These are phyloP conservation scores for Drosophila rhopaloa DNA, from an alignment of 1,140 invertebrate genomes.

Conservation along the genomic window DNA sequence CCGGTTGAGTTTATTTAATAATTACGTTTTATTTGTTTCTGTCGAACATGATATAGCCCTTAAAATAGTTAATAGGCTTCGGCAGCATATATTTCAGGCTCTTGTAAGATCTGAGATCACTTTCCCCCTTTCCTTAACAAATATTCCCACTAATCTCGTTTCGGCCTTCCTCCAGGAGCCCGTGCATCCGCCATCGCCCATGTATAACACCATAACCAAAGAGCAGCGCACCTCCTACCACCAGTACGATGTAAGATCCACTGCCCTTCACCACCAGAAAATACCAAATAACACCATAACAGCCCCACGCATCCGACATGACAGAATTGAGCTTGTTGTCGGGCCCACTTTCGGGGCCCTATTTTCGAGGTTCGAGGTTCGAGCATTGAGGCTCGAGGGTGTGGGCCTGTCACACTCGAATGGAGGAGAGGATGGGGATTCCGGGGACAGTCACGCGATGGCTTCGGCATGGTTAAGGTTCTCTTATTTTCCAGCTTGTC, in stretches of 20 bases:
- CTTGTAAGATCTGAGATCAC: constrained; percentile 3
- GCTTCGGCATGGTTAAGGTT: constrained; percentile 69
- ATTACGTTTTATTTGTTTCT: neutral
- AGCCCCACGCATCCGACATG: constrained; percentile 43
- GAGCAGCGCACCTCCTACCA: constrained; percentile 80
- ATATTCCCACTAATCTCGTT: constrained; percentile 37
- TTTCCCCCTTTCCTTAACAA: neutral
- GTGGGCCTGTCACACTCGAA: constrained; percentile 67
- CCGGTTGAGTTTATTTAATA: neutral
- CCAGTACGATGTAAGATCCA: constrained; percentile 84
- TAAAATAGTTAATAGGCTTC: neutral
- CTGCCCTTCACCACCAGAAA: constrained; percentile 14
- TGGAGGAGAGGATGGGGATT: neutral
- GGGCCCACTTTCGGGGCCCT: constrained; percentile 36
- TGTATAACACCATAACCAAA: constrained; percentile 80
- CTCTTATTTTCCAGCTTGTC: constrained; percentile 24
- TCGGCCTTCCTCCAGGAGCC: constrained; percentile 65
- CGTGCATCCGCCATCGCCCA: constrained; percentile 81
- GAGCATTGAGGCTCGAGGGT: constrained; percentile 21
- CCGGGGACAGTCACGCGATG: constrained; percentile 64
- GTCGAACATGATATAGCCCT: neutral
- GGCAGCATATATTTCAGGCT: neutral
- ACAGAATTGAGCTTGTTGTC: constrained; percentile 51
- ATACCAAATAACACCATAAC: constrained; percentile 35
- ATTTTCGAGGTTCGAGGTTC: constrained; percentile 7